phyloP scores from a whole-genome alignment of 2,113 vertebrate species.

The Arothron firmamentum region DNA sequence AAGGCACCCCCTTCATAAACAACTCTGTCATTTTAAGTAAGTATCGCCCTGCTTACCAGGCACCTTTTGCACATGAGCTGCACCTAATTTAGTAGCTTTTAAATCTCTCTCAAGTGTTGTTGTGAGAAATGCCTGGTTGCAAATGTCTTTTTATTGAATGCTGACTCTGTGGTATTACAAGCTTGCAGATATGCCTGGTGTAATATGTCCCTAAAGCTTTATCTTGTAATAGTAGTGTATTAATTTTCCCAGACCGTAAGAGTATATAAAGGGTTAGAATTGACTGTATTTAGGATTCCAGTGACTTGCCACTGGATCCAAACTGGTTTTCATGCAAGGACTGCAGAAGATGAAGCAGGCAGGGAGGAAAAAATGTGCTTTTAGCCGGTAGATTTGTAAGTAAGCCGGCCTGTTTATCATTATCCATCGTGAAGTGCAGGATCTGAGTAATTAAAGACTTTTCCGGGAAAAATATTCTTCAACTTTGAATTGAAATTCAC shows the following conservation, averaged over 20 bases:
- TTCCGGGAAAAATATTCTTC: slow-evolving; percentile 64
- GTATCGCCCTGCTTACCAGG: slow-evolving; percentile 78
- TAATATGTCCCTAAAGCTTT: slow-evolving; percentile 80
- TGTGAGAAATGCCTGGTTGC: slow-evolving; percentile 80
- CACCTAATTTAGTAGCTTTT: slow-evolving; percentile 83
- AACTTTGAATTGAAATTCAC: slow-evolving; percentile 60
- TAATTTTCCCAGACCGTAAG: slow-evolving; percentile 74
- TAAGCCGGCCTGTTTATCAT: slow-evolving; percentile 69
- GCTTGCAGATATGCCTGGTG: slow-evolving; percentile 77
- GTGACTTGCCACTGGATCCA: slow-evolving; percentile 63
- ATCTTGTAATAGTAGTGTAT: slow-evolving; percentile 83
- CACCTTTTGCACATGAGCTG: slow-evolving; percentile 76
- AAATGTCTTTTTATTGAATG: slow-evolving; percentile 83
- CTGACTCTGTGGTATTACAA: slow-evolving; percentile 81
- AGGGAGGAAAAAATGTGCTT: slow-evolving; percentile 41
- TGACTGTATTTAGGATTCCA: slow-evolving; percentile 79
- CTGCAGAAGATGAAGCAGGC: slow-evolving; percentile 56
- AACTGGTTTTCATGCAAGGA: slow-evolving; percentile 69
- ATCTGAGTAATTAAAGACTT: slow-evolving; percentile 71
- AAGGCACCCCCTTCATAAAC: slow-evolving; percentile 71
- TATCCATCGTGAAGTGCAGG: slow-evolving; percentile 63
- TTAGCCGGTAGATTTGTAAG: slow-evolving; percentile 67
- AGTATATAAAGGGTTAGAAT: slow-evolving; percentile 72
- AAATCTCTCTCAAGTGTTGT: slow-evolving; percentile 80
- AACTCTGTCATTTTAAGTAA: slow-evolving; percentile 82